Evolutionary conservation across 2,888 invertebrate genomes (phyloP).

Genomic region (Dusona sp.): DNA sequence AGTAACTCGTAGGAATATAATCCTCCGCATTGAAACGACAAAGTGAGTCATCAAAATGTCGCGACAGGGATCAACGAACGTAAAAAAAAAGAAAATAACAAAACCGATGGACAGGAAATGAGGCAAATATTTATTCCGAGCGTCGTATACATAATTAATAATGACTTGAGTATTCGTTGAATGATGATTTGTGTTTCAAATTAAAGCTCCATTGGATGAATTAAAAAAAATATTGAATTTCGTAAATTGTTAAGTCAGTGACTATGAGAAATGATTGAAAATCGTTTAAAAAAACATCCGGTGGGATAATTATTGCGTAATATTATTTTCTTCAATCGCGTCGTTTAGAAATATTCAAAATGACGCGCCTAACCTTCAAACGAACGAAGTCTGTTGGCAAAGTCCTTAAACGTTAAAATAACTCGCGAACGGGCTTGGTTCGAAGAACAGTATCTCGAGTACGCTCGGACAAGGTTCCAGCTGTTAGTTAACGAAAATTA

Average conservation of each 20-base stretch:
- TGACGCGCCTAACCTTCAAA: conserved; percentile 74
- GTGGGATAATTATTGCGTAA: conserved; percentile 6
- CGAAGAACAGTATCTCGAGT: not conserved
- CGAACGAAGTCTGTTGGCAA: not conserved
- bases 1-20: not conserved
- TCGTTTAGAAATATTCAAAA: conserved; percentile 53
- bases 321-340: conserved; percentile 24
- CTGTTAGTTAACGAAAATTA: conserved; percentile 34
- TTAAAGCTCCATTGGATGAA: conserved; percentile 73
- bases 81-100: conserved; percentile 39
- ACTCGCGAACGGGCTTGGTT: not conserved
- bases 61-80: conserved; percentile 38
- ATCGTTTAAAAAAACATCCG: not conserved
- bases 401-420: conserved; percentile 31
- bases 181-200: conserved; percentile 76
- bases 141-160: conserved; percentile 40
- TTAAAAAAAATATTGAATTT: conserved; percentile 67
- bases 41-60: conserved; percentile 61
- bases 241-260: conserved; percentile 41
- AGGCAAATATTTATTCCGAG: conserved; percentile 59
- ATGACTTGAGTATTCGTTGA: conserved; percentile 72
- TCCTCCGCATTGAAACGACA: not conserved
- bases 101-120: conserved; percentile 30
- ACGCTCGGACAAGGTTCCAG: conserved; percentile 8
- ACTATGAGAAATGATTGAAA: not conserved